Evolutionary conservation across 2,797 vertebrate genomes (phyloP), one percentile per base, ranked within the genome.

Genomic region (Danio jaintianensis): DNA sequence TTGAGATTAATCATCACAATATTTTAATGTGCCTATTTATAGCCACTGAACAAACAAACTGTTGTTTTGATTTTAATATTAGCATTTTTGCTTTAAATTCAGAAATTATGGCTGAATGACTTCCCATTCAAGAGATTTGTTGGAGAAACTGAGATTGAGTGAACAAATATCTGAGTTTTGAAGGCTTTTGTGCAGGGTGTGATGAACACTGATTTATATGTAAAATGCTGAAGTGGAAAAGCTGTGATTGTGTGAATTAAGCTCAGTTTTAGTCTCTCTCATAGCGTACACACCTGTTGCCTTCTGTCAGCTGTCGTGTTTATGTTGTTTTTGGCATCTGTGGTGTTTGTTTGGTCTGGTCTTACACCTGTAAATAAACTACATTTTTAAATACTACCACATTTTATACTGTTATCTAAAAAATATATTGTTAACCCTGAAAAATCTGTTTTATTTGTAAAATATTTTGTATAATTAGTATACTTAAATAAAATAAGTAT

Each of bases 61-160:
- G n/a, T n/a, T n/a, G n/a, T n/a, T n/a, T n/a, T n/a, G n/a, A n/a
- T n/a, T n/a, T n/a, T n/a, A n/a, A n/a, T n/a, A n/a, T n/a, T n/a
- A n/a, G n/a, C n/a, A n/a, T n/a, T n/a, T 29, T 29, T 29, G 29
- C 29, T 29, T 1, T 29, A 29, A 29, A 29, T 29, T 29, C 1
- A 29, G 29, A 29, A 29, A 29, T 3, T 63, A 86, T 84, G 29
- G 42, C 75, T 48, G 86, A 89, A 91, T 92, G 85, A 86, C 88
- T 82, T 61, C 78, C 78, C 88, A 88, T 87, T 88, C 80, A 71
- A 43, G 82, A 70, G 48, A 50, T 79, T 87, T 85, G 64, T 80
- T 78, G 79, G 11, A 70, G 15, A 40, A 47, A 43, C 7, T 11
- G 48, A 20, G 59, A 47, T 3, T 52, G 13, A 52, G 20, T 20